A percentile compares a stretch with the other conserved stretches of the same genome.
Conservation (phyloP, 2,113 vertebrate species). For the Campylomormyrus numenius region DNA sequence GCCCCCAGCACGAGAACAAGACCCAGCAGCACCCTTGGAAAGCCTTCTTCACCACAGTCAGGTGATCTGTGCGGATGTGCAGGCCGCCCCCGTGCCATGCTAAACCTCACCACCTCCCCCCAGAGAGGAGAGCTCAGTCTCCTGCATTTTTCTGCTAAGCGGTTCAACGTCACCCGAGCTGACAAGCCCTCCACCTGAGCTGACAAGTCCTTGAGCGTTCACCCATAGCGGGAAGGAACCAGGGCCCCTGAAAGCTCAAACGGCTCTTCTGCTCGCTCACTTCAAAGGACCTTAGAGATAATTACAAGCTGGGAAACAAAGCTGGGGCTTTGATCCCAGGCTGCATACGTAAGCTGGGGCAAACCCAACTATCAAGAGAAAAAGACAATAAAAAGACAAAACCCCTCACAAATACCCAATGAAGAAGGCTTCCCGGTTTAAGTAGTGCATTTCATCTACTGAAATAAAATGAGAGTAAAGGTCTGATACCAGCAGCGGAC, state of each 20-base stretch:
- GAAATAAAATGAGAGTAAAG: background rate
- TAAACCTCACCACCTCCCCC: background rate
- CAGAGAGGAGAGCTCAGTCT: background rate
- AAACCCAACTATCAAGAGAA: background rate
- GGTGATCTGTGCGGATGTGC: background rate
- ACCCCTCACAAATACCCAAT: background rate
- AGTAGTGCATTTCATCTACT: background rate
- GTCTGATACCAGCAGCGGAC: background rate
- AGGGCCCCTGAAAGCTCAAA: background rate
- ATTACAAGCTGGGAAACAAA: slow-evolving; percentile 1
- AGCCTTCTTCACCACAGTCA: background rate
- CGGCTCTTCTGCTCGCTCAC: background rate
- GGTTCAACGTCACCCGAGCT: background rate
- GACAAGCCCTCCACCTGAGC: background rate
- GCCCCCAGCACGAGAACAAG: background rate
- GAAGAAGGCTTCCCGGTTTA: background rate
- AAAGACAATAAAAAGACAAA: background rate
- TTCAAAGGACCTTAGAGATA: background rate
- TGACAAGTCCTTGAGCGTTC: background rate
- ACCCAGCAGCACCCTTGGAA: background rate
- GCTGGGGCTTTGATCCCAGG: background rate
- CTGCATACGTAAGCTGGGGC: background rate
- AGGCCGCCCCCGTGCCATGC: background rate
- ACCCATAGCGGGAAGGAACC: background rate
- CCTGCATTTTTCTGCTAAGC: background rate